Conservation (phyloP, 2,113 vertebrate species). For the Corvus moneduloides region DNA sequence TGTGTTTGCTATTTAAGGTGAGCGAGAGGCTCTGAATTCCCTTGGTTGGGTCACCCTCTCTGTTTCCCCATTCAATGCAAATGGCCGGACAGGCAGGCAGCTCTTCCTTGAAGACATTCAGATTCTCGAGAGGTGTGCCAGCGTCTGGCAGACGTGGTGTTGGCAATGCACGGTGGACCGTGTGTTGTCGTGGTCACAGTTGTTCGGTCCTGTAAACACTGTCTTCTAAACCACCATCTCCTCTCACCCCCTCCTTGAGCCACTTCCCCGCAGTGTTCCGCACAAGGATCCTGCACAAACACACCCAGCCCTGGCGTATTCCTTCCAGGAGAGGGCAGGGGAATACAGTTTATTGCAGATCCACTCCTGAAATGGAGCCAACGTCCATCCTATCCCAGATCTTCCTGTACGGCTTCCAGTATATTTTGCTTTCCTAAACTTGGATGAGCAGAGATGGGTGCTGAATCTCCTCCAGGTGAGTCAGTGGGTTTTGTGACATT, state of each 20-base stretch:
- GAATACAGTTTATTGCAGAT: conserved; percentile 49
- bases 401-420: neutral
- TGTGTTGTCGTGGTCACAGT: neutral
- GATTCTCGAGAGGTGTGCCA: neutral
- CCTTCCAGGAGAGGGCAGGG: conserved; percentile 69
- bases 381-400: neutral
- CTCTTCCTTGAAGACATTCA: conserved; percentile 22
- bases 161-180: neutral
- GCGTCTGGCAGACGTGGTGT: neutral
- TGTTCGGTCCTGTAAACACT: neutral
- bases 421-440: neutral
- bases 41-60: neutral
- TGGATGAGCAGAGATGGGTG: neutral
- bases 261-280: neutral
- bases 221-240: neutral
- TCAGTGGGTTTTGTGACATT: neutral
- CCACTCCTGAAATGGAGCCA: neutral
- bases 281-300: neutral
- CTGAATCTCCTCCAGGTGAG: neutral
- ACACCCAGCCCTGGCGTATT: conserved; percentile 25
- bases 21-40: neutral
- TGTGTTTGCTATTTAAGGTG: neutral
- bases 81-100: neutral
- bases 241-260: neutral
- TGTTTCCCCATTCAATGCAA: neutral